Evolutionary conservation across 2,797 vertebrate genomes (phyloP).

Genomic region (Pagetopsis macropterus): DNA sequence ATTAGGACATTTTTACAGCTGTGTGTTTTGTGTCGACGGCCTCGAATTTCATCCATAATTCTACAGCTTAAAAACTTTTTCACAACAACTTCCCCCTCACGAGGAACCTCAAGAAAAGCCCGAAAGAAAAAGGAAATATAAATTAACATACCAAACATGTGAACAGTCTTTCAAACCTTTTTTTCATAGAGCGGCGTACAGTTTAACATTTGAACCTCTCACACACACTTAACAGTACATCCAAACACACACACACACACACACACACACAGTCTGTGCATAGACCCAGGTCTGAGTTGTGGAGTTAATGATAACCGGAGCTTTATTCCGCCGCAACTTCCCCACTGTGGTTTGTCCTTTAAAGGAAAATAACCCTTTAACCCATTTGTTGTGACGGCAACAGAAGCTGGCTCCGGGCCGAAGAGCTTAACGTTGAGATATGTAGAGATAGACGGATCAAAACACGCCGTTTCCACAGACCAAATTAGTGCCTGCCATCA

Average conservation of each 20-base stretch:
- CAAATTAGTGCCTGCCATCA: constrained; percentile 31
- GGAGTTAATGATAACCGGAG: constrained; percentile 67
- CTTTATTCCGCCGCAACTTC: constrained; percentile 46
- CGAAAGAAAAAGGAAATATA: constrained; percentile 70
- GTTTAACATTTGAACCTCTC: constrained; percentile 57
- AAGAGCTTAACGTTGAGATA: constrained; percentile 53
- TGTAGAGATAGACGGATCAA: constrained; percentile 46
- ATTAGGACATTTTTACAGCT: constrained; percentile 61
- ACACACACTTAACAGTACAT: constrained; percentile 17
- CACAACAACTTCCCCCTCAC: constrained; percentile 11
- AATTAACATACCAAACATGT: constrained; percentile 74
- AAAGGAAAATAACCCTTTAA: constrained; percentile 67
- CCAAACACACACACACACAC: constrained; percentile 32
- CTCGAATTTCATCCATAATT: constrained; percentile 57
- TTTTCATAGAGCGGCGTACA: constrained; percentile 58
- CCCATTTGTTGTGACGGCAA: constrained; percentile 71
- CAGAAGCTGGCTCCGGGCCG: constrained; percentile 61
- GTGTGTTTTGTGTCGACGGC: constrained; percentile 53
- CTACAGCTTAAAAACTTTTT: constrained; percentile 51
- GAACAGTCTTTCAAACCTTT: constrained; percentile 71
- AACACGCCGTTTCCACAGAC: constrained; percentile 38
- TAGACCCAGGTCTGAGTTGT: constrained; percentile 70
- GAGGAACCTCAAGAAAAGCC: constrained; percentile 57
- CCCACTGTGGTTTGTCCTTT: constrained; percentile 63
- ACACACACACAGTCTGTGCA: constrained; percentile 67